Evolutionary conservation across 2,797 vertebrate species (phyloP).

Genomic region (Tragopan temminckii): DNA sequence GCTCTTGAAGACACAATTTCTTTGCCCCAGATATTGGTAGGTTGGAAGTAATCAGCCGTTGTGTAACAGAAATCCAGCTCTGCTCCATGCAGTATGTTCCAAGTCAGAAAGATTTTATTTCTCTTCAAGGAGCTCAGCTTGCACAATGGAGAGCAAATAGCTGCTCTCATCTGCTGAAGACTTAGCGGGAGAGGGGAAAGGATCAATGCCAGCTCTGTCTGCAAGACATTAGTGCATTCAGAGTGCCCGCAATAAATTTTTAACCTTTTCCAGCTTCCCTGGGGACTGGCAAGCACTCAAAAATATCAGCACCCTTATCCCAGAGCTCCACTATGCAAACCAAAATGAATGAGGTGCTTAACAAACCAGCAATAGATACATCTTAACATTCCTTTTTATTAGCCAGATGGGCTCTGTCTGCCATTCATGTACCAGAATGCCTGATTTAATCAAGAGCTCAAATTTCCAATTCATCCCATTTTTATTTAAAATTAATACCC

Average conservation of each 20-base stretch:
- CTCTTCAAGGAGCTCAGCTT: slow-evolving; percentile 41
- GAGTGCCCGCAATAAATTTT: slow-evolving; percentile 48
- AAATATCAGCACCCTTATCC: slow-evolving; percentile 33
- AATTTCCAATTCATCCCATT: neutral
- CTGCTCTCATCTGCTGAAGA: slow-evolving; percentile 33
- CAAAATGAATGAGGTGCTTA: slow-evolving; percentile 55
- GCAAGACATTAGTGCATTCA: slow-evolving; percentile 28
- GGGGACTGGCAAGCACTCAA: slow-evolving; percentile 11
- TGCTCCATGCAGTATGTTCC: slow-evolving; percentile 27
- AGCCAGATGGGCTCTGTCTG: neutral
- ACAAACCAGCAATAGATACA: slow-evolving; percentile 2
- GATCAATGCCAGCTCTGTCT: slow-evolving; percentile 47
- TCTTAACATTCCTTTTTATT: neutral
- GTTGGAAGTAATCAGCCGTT: neutral
- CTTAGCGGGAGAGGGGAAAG: neutral
- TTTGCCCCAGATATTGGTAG: slow-evolving; percentile 44
- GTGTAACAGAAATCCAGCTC: slow-evolving; percentile 31
- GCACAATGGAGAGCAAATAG: slow-evolving; percentile 51
- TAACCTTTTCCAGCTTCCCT: slow-evolving; percentile 63
- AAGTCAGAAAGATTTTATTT: slow-evolving; percentile 59
- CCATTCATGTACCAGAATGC: neutral
- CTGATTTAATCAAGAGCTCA: neutral
- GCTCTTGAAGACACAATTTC: neutral
- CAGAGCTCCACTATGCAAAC: slow-evolving; percentile 9
- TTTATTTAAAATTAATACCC: slow-evolving; percentile 9